phyloP scores from a whole-genome alignment of 2,888 invertebrate genomes.

The Agrotis clavis region DNA sequence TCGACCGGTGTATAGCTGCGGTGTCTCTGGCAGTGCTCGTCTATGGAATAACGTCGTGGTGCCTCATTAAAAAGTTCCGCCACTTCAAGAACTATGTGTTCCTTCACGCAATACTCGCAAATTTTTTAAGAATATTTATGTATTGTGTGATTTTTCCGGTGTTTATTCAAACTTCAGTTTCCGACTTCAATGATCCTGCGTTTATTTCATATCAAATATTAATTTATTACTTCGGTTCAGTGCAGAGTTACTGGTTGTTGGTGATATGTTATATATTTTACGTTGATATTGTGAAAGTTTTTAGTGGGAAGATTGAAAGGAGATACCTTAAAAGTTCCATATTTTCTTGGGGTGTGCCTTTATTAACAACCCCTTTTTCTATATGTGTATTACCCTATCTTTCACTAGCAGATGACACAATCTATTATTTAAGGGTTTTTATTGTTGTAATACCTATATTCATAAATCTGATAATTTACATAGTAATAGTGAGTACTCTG shows the following conservation, averaged over 20 bases:
- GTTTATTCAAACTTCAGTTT: neutral
- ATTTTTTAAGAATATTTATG: neutral
- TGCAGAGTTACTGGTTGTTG: slow-evolving; percentile 17
- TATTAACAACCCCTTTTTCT: neutral
- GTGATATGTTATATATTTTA: slow-evolving; percentile 24
- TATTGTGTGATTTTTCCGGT: slow-evolving; percentile 4
- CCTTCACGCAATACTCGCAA: slow-evolving; percentile 10
- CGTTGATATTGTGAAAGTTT: slow-evolving; percentile 16
- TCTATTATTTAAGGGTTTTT: neutral
- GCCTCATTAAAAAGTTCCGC: neutral
- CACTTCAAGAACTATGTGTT: slow-evolving; percentile 21
- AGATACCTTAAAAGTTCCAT: slow-evolving; percentile 11
- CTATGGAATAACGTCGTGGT: slow-evolving; percentile 20
- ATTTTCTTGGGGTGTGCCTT: slow-evolving; percentile 16
- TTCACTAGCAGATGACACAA: neutral
- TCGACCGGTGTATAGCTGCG: neutral
- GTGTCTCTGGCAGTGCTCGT: slow-evolving; percentile 6
- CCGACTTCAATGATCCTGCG: too few relatives aligned
- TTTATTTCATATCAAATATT: neutral
- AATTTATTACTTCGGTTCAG: neutral
- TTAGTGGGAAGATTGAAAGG: neutral
- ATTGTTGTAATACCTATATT: slow-evolving; percentile 11
- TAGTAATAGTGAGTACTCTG: slow-evolving; percentile 3
- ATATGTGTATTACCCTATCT: neutral
- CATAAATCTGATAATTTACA: slow-evolving; percentile 17